Conservation (phyloP, 2,113 vertebrate genomes). For the Gadus macrocephalus region DNA sequence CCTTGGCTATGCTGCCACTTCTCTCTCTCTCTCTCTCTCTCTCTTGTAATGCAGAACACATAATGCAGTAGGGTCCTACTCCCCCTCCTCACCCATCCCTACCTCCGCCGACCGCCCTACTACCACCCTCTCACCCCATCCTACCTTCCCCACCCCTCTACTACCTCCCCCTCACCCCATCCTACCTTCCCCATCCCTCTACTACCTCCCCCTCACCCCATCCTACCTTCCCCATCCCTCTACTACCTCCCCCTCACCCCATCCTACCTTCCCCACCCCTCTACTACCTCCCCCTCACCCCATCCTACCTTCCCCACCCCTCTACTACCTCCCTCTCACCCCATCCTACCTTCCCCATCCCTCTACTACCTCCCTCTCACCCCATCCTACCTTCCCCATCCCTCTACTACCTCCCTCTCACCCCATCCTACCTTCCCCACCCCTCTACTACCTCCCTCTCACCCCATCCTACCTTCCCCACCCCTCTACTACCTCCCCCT, state of each 20-base stretch:
- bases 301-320: too few species aligned
- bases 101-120: constrained; percentile 19
- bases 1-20: neutral
- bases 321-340: neutral
- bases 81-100: neutral
- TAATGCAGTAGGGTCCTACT: constrained; percentile 29
- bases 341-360: constrained; percentile 30
- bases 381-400: too few species aligned
- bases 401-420: neutral
- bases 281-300: too few species aligned
- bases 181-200: too few species aligned
- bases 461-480: neutral
- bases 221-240: too few species aligned
- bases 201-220: too few species aligned
- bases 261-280: too few species aligned
- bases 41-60: too few species aligned
- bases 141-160: constrained; percentile 31
- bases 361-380: neutral
- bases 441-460: constrained; percentile 10
- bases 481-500: constrained; percentile 14
- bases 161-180: neutral
- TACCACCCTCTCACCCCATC: constrained; percentile 3
- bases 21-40: neutral
- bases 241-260: too few species aligned
- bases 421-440: constrained; percentile 26